phyloP scores from a whole-genome alignment of 2,113 vertebrate genomes.

The Perca schrenkii region DNA sequence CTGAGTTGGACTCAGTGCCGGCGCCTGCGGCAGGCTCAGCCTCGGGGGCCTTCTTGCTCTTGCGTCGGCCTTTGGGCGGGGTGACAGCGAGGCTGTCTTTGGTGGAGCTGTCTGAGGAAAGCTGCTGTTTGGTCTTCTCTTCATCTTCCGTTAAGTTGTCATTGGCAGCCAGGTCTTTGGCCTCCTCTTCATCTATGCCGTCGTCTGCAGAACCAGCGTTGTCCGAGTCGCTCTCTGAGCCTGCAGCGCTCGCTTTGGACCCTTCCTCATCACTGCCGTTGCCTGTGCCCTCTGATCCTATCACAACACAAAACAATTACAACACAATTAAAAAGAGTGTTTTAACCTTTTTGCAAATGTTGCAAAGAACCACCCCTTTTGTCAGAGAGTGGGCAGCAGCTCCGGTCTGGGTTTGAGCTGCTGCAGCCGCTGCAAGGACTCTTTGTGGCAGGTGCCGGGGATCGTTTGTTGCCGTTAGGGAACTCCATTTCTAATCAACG shows the following conservation, averaged over 20 bases:
- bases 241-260: conserved; percentile 93
- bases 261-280: conserved; percentile 95
- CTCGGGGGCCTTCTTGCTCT: conserved; percentile 84
- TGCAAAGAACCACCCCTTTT: no score
- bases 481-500: no score
- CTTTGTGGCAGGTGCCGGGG: no score
- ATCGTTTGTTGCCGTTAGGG: no score
- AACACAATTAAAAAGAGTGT: not conserved
- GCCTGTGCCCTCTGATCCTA: conserved; percentile 96
- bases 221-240: conserved; percentile 93
- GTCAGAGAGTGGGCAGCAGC: no score
- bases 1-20: conserved; percentile 23
- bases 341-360: no score
- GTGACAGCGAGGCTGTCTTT: conserved; percentile 83
- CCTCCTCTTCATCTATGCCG: conserved; percentile 80
- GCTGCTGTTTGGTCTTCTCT: conserved; percentile 78
- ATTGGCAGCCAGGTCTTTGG: conserved; percentile 83
- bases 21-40: conserved; percentile 62
- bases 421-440: no score
- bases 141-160: conserved; percentile 86
- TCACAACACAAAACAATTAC: conserved; percentile 25
- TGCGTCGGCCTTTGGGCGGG: conserved; percentile 68
- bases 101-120: conserved; percentile 86
- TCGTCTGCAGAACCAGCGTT: conserved; percentile 89
- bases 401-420: no score